Conservation (phyloP, 2,113 vertebrate genomes). For the Phalacrocorax aristotelis region DNA sequence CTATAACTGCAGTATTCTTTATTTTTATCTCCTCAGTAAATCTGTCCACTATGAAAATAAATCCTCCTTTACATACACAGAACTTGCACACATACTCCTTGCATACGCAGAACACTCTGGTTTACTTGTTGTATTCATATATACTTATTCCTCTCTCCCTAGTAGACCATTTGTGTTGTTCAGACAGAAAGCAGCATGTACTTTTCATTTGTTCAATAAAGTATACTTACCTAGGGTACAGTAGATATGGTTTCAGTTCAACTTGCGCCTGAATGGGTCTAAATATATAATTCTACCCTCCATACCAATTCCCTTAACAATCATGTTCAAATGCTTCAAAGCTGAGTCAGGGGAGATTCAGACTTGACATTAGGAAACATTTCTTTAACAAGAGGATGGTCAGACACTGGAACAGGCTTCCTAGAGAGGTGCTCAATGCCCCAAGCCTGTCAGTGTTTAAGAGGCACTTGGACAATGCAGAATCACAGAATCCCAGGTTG, state of each 20-base stretch:
- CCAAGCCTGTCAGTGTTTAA: background rate
- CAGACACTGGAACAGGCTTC: background rate
- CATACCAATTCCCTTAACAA: background rate
- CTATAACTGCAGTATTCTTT: background rate
- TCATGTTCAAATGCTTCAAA: background rate
- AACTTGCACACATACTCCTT: background rate
- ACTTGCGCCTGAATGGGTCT: background rate
- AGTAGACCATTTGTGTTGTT: background rate
- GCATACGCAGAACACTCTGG: background rate
- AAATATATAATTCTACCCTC: background rate
- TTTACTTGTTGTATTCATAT: background rate
- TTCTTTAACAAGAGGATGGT: background rate
- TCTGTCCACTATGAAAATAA: background rate
- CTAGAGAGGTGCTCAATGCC: background rate
- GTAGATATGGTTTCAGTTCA: background rate
- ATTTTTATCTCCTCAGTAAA: background rate
- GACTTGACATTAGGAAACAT: background rate
- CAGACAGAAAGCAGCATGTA: background rate
- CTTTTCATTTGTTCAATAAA: background rate
- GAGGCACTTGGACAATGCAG: background rate
- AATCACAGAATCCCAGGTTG: no score
- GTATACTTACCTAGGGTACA: background rate
- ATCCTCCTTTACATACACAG: background rate
- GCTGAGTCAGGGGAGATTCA: background rate
- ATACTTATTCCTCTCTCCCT: background rate